phyloP scores from a whole-genome alignment of 2,113 vertebrate genomes.

The Neotoma lepida region DNA sequence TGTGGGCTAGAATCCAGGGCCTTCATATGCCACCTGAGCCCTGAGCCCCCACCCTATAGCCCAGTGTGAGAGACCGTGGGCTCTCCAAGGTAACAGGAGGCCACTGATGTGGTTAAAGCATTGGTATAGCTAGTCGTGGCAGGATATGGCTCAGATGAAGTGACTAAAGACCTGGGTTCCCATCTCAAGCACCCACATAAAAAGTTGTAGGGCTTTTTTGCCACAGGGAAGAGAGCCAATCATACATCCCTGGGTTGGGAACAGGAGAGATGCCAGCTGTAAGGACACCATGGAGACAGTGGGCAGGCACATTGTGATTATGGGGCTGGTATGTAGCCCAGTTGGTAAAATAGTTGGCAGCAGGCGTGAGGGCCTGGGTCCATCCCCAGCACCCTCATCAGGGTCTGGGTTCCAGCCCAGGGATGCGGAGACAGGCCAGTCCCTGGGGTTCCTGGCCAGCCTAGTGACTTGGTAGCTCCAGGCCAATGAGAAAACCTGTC shows the following conservation, averaged over 20 bases:
- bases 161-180: not conserved
- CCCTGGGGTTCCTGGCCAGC: not conserved
- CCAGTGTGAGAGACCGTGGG: not conserved
- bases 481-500: not conserved
- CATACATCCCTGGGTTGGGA: not conserved
- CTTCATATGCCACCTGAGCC: not conserved
- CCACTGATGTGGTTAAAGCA: not conserved
- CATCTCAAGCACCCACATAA: not conserved
- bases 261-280: not conserved
- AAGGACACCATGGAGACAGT: not conserved
- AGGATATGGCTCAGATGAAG: not conserved
- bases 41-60: not conserved
- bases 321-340: not conserved
- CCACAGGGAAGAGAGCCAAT: not conserved
- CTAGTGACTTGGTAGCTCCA: not conserved
- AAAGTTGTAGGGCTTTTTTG: not conserved
- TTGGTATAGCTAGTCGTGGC: not conserved
- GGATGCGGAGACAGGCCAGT: not conserved
- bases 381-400: not conserved
- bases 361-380: not conserved
- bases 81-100: not conserved
- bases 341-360: not conserved
- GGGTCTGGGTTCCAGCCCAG: not conserved
- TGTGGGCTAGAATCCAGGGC: not conserved
- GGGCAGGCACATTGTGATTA: not conserved